Conservation (phyloP, 2,113 vertebrate species). For the Narcine bancroftii region DNA sequence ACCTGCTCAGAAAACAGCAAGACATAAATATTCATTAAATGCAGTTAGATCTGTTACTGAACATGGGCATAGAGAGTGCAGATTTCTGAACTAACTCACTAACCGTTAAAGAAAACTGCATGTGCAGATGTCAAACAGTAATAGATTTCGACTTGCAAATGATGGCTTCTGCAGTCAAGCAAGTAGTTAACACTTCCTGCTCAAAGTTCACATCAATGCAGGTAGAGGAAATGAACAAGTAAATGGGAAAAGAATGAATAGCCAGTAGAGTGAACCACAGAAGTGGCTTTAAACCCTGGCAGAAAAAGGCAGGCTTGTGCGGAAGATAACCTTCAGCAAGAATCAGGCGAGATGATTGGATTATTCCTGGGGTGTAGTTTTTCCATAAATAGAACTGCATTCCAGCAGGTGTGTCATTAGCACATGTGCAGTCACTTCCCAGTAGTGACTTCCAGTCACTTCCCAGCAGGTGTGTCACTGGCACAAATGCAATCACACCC, state of each 20-base stretch:
- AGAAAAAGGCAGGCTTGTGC: no score
- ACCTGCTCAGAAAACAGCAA: background rate
- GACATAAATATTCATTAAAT: background rate
- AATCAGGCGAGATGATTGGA: no score
- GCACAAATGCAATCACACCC: no score
- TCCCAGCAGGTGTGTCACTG: no score
- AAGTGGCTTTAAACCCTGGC: no score
- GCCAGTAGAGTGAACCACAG: background rate
- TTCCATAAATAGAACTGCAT: no score
- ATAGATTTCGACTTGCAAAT: background rate
- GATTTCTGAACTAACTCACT: background rate
- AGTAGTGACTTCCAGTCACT: no score
- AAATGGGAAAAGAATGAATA: background rate
- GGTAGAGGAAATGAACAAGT: background rate
- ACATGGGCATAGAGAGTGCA: background rate
- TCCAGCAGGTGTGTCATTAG: no score
- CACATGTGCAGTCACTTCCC: no score
- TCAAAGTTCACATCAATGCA: background rate
- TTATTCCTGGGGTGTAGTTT: no score
- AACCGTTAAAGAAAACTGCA: background rate
- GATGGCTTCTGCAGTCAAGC: background rate
- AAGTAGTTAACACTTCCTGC: background rate
- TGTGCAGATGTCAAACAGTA: no score
- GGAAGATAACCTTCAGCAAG: no score
- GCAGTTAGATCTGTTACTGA: background rate